phyloP scores from a whole-genome alignment of 2,888 invertebrate genomes.

The Oscheius sp. region DNA sequence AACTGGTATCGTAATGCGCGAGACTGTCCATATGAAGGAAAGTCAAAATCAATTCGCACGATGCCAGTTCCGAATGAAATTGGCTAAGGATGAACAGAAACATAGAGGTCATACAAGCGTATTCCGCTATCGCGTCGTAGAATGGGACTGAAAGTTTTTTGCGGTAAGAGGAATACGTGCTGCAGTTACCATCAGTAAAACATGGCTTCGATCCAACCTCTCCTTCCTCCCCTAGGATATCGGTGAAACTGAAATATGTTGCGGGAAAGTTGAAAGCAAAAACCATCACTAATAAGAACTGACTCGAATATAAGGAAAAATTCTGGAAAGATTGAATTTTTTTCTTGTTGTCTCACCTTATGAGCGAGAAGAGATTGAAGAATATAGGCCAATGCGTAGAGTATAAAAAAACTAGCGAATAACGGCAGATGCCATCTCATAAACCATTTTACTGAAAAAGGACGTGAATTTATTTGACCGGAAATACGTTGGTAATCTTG shows the following conservation, averaged over 20 bases:
- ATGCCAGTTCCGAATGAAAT: background rate
- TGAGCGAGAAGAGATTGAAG: background rate
- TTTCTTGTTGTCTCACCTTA: background rate
- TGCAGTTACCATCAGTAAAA: conserved; percentile 11
- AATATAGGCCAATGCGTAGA: background rate
- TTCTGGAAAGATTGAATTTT: conserved; percentile 1
- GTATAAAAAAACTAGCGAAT: background rate
- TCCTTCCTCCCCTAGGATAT: background rate
- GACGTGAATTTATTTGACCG: background rate
- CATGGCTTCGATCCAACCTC: background rate
- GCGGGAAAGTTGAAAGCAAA: background rate
- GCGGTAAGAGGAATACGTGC: background rate
- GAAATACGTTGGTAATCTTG: conserved; percentile 2
- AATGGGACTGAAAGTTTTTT: conserved; percentile 3
- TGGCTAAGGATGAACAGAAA: background rate
- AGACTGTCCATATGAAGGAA: conserved; percentile 6
- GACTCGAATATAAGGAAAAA: background rate
- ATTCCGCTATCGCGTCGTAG: background rate
- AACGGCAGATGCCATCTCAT: conserved; percentile 8
- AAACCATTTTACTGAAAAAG: conserved; percentile 11
- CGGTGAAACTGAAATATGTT: background rate
- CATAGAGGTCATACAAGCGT: background rate
- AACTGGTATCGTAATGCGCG: too few species aligned
- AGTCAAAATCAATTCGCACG: background rate
- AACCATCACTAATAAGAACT: background rate